A percentile compares a stretch with the other conserved stretches of the same genome.
phyloP scores from a whole-genome alignment of 2,113 vertebrate species.

The Oryctolagus cuniculus region mOryCun1.1 NC_091432.1:155215001-155215500 shows the following conservation, averaged over 20 bases:
- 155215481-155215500: too few relatives aligned
- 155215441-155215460: too few relatives aligned
- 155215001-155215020: neutral
- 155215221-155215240: neutral
- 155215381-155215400: too few relatives aligned
- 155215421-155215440: too few relatives aligned
- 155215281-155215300: neutral
- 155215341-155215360: neutral
- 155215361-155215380: too few relatives aligned
- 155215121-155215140: neutral
- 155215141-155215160: neutral
- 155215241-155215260: neutral
- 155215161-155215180: conserved; percentile 7
- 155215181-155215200: neutral
- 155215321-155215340: neutral
- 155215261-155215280: neutral
- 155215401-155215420: too few relatives aligned
- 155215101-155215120: neutral
- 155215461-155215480: too few relatives aligned
- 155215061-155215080: neutral
- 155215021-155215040: neutral
- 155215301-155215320: conserved; percentile 10
- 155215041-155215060: neutral
- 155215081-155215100: conserved; percentile 10
- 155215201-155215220: neutral